Evolutionary conservation across 2,113 vertebrate genomes (phyloP), one percentile per base, ranked within the genome.

Genomic region (Potamarius usumacintae): DNA sequence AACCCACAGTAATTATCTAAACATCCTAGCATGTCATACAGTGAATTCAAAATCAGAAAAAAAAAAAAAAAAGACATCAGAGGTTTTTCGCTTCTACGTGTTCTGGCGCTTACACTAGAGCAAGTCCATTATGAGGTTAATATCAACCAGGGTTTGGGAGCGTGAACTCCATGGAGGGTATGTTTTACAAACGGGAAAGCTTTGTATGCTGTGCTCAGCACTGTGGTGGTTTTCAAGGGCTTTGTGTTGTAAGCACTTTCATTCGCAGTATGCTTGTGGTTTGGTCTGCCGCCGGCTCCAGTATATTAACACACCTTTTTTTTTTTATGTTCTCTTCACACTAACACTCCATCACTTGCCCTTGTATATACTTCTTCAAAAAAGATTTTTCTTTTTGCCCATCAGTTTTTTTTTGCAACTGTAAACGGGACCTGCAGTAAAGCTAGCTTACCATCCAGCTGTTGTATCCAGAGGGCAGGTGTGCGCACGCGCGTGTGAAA

Each of bases 351-450:
- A 74, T 55, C 90, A 83, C 65, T 91, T 91, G 92, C 88, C 89
- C 87, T 89, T 88, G 91, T 80, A 55, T 67, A 67, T 62, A 86
- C 83, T 87, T 88, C 91, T 93, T 94, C 92, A 93, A 93, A 93
- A 60, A 65, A 91, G 90, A 93, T 84, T 89, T 92, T 90, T 93
- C 91, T 90, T 93, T 89, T 90, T 90, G 84, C 50, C 63, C 65
- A 55, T 84, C 65, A 71, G 74, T n/a, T 14, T 74, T 72, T 88
- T 90, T 91, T 92, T 91, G 93, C 91, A 84, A 88, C 90, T 90
- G 92, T 80, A 91, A 93, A 91, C 92, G 93, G 89, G 94, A 94
- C 92, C 92, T 92, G 94, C 92, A 92, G 92, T 91, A 92, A 89
- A 93, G 90, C 89, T 83, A 86, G 88, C 90, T 90, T 85, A 89